Evolutionary conservation across 2,113 vertebrate species (phyloP).

Genomic region (Sceloporus tristichus): DNA sequence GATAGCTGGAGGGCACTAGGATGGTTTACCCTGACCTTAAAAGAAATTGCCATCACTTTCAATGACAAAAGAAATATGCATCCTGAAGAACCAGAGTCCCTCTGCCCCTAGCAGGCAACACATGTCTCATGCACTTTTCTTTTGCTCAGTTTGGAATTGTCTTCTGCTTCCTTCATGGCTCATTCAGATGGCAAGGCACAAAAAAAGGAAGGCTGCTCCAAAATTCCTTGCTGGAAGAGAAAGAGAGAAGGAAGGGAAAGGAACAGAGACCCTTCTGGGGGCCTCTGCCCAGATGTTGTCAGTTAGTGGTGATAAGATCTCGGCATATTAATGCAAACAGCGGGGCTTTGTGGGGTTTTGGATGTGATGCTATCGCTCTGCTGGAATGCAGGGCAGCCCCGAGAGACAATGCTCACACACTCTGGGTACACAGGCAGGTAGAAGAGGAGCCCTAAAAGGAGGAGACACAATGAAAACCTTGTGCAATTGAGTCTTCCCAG

Average conservation of each 20-base stretch:
- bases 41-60: no score
- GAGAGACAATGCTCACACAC: neutral
- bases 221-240: neutral
- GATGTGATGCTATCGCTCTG: constrained; percentile 18
- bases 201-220: neutral
- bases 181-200: neutral
- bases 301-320: constrained; percentile 42
- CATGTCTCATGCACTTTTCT: neutral
- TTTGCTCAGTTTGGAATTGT: neutral
- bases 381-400: constrained; percentile 22
- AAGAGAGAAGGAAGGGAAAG: neutral
- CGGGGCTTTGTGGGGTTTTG: constrained; percentile 11
- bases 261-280: neutral
- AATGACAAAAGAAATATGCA: no score
- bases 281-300: constrained; percentile 49
- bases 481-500: neutral
- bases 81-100: neutral
- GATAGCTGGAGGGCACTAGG: no score
- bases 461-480: neutral
- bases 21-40: no score
- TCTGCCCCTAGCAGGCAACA: no score
- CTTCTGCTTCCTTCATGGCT: neutral
- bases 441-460: neutral
- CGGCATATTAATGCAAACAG: constrained; percentile 34
- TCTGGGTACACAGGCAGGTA: constrained; percentile 1